These are phyloP conservation scores for Semaprochilodus insignis DNA, from an alignment of 2,797 vertebrate species.

Conservation along the genomic window DNA sequence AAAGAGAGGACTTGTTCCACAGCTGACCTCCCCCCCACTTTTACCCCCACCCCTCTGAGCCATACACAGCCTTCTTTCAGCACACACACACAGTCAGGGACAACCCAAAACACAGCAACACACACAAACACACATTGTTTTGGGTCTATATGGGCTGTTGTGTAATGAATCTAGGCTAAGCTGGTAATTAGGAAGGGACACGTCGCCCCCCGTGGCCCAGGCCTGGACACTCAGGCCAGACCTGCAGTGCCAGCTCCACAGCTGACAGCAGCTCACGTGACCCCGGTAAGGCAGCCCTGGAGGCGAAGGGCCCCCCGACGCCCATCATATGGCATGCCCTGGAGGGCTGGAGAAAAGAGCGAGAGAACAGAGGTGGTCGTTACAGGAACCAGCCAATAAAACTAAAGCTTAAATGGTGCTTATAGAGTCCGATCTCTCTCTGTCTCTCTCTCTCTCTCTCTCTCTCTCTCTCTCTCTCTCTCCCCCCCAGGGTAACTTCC, in stretches of 20 bases:
- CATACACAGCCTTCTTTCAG: slow-evolving; percentile 50
- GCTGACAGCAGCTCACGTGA: slow-evolving; percentile 64
- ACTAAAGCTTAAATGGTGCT: slow-evolving; percentile 34
- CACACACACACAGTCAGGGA: slow-evolving; percentile 12
- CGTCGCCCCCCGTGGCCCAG: slow-evolving; percentile 10
- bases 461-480: too few relatives aligned
- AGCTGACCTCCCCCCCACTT: slow-evolving; percentile 63
- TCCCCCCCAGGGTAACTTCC: slow-evolving; percentile 8
- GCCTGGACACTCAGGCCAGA: slow-evolving; percentile 17
- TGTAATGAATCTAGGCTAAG: slow-evolving; percentile 59
- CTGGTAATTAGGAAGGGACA: slow-evolving; percentile 58
- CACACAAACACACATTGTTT: slow-evolving; percentile 39
- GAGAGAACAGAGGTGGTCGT: slow-evolving; percentile 28
- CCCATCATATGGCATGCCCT: slow-evolving; percentile 64
- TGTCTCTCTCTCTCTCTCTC: not conserved
- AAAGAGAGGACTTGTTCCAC: slow-evolving; percentile 70
- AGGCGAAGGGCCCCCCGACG: slow-evolving; percentile 31
- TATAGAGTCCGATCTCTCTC: slow-evolving; percentile 6
- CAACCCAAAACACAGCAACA: slow-evolving; percentile 29
- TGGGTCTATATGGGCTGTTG: slow-evolving; percentile 42
- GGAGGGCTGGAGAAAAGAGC: slow-evolving; percentile 40
- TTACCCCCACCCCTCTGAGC: not conserved
- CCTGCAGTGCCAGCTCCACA: slow-evolving; percentile 58
- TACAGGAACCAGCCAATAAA: slow-evolving; percentile 38
- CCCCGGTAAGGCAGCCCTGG: slow-evolving; percentile 16